Conservation (phyloP, 2,888 invertebrate species). For the Syritta pipiens region DNA sequence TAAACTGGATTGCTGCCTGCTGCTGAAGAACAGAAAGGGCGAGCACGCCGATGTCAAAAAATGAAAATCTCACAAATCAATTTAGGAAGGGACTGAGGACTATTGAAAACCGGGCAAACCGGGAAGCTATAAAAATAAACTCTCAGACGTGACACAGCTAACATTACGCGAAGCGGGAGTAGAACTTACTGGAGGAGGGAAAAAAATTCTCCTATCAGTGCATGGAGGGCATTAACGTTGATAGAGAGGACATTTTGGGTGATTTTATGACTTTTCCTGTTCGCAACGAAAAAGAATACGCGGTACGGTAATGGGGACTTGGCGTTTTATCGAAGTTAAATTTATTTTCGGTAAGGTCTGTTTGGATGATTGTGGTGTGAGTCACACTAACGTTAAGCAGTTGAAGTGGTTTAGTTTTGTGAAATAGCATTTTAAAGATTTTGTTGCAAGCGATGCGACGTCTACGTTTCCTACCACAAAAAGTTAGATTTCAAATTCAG, state of each 20-base stretch:
- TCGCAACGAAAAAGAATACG: constrained; percentile 14
- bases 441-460: too few species aligned
- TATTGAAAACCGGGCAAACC: too few species aligned
- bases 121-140: constrained; percentile 54
- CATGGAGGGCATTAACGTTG: constrained; percentile 58
- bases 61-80: constrained; percentile 66
- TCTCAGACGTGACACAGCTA: constrained; percentile 38
- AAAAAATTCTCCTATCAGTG: constrained; percentile 61
- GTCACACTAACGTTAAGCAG: too few species aligned
- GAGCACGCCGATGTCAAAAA: constrained; percentile 48
- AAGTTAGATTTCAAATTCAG: too few species aligned
- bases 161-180: constrained; percentile 21
- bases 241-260: constrained; percentile 60
- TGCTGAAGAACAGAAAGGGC: constrained; percentile 29
- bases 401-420: too few species aligned
- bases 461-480: too few species aligned
- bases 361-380: too few species aligned
- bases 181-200: constrained; percentile 25
- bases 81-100: constrained; percentile 48
- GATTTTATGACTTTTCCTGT: constrained; percentile 46
- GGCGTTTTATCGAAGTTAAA: too few species aligned
- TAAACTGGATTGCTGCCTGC: constrained; percentile 74
- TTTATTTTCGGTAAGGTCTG: too few species aligned
- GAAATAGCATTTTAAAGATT: too few species aligned
- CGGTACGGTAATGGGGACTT: too few species aligned